A percentile compares a stretch with the other conserved stretches of the same genome.
Evolutionary conservation across 2,888 invertebrate species (phyloP).

Genomic region (Andrena praecox): DNA sequence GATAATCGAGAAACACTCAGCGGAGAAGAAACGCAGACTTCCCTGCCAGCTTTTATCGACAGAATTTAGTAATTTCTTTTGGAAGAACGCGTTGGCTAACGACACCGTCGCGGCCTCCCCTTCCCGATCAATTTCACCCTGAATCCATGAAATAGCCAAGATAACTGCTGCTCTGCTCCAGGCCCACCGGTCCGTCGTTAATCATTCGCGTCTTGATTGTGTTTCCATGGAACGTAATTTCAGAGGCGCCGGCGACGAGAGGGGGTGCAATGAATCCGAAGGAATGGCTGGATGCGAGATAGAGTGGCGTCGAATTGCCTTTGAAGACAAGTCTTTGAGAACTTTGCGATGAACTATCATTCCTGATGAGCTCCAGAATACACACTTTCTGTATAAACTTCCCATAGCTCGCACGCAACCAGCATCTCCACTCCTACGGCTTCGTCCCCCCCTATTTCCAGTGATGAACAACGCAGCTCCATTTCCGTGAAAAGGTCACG

Average conservation of each 20-base stretch:
- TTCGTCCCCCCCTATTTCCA: not conserved
- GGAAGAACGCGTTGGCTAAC: not conserved
- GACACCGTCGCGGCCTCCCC: not conserved
- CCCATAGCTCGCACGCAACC: not conserved
- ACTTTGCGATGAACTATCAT: not conserved
- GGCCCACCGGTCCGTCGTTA: constrained; percentile 17
- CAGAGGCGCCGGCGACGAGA: not conserved
- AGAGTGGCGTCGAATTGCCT: constrained; percentile 1
- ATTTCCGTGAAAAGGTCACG: not conserved
- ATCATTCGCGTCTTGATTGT: constrained; percentile 27
- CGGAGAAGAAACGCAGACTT: constrained; percentile 4
- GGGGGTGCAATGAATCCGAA: constrained; percentile 4
- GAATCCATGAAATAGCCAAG: constrained; percentile 12
- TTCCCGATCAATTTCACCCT: constrained; percentile 14
- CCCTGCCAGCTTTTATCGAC: constrained; percentile 24
- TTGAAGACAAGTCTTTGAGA: not conserved
- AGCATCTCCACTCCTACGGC: not conserved
- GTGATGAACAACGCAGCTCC: not conserved
- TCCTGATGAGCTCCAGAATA: not conserved
- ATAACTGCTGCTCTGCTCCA: not conserved
- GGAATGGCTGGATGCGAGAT: not conserved
- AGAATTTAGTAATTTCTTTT: constrained; percentile 46
- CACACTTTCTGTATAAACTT: not conserved
- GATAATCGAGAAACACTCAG: constrained; percentile 44
- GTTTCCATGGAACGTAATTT: constrained; percentile 12